phyloP scores from a whole-genome alignment of 2,797 vertebrate species.

The Hippocampus kuda region DNA sequence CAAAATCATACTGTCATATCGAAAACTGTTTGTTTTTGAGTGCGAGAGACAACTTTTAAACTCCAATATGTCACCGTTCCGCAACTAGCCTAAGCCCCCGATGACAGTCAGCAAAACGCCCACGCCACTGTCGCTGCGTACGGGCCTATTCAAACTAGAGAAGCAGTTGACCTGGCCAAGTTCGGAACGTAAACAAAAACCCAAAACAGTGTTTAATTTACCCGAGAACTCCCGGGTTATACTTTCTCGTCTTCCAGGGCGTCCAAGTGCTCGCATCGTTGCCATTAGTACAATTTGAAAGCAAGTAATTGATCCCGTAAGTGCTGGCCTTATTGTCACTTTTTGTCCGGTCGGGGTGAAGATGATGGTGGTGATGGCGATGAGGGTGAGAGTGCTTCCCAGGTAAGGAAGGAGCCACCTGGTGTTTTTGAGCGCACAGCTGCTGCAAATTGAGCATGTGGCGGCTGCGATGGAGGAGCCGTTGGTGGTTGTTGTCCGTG shows the following conservation, averaged over 20 bases:
- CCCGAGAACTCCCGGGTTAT: conserved; percentile 86
- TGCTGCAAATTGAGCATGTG: conserved; percentile 56
- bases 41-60: background rate
- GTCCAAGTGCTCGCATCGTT: conserved; percentile 76
- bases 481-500: conserved; percentile 60
- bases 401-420: conserved; percentile 53
- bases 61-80: background rate
- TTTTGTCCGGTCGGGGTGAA: conserved; percentile 87
- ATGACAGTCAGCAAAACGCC: background rate
- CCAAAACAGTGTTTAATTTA: conserved; percentile 58
- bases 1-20: background rate
- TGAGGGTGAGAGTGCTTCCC: conserved; percentile 45
- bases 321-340: conserved; percentile 96
- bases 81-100: background rate
- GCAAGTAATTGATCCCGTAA: conserved; percentile 90
- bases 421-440: conserved; percentile 57
- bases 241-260: conserved; percentile 88
- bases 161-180: background rate
- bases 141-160: background rate
- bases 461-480: conserved; percentile 36
- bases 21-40: background rate
- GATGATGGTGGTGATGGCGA: conserved; percentile 15
- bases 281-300: conserved; percentile 75
- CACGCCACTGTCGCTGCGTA: background rate
- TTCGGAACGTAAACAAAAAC: background rate